Evolutionary conservation across 2,797 vertebrate genomes (phyloP), one percentile per base, ranked within the genome.

Genomic region (Diplodus sargus): DNA sequence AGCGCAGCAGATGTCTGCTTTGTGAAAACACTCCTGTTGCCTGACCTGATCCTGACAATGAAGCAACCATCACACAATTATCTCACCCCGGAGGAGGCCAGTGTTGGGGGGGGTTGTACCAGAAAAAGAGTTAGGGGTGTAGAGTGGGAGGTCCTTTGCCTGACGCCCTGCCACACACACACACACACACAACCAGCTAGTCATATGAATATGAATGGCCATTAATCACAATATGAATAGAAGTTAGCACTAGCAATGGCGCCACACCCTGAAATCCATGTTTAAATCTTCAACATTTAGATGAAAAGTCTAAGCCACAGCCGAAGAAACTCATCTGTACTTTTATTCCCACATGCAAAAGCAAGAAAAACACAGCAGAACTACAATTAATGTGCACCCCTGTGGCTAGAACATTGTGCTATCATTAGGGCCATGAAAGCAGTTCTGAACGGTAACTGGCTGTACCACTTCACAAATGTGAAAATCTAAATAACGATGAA

Each of bases 1-100:
- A 86, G 79, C 85, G 42, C 72, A 87, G 90, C 93, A 95, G 95
- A 95, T 94, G 93, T 94, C 90, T 85, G 88, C 90, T 94, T 92
- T 94, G 92, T 93, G 85, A 87, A 90, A 93, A 91, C 89, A 90
- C 85, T 72, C 87, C 75, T 69, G 76, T 72, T 83, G 82, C 85
- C 90, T 90, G 88, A 91, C 83, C 81, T 90, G 89, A 91, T 89
- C 88, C 86, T 54, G 85, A 94, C 92, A 95, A 94, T 91, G 83
- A 88, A 86, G 89, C 80, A 90, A 90, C 77, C 83, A 91, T 91
- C 90, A 88, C 86, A 91, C 90, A 91, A 94, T 94, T 87, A 95
- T 75, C 74, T 39, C 30, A 22, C 64, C 86, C 82, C 66, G 39
- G 39, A 39, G 39, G 59, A 69, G 70, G 75, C 48, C 51, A 28